Base-by-base conservation (phyloP, 2,797 vertebrate species). In the Nannoperca obscura region DNA sequence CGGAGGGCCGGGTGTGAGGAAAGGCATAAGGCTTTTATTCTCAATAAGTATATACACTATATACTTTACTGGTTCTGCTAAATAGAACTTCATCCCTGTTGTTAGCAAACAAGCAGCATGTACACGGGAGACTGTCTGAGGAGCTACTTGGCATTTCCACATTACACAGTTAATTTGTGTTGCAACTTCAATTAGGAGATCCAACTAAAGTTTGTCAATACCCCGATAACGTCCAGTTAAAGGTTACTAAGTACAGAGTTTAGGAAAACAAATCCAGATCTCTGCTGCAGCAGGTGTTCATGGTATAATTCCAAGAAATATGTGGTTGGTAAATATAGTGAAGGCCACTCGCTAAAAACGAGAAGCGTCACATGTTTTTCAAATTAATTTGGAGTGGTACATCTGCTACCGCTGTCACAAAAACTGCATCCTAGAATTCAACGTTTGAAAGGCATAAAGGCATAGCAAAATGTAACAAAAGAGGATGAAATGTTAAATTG, bases 41-140 rank as follows among this genome's bases (percentile, higher is more conserved):
- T 95, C 92, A 95, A 93, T 93, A 94, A 94, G 93, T 95, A 95
- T 94, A 95, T 95, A 92, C 93, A 94, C 94, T 92, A 90, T 91
- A 74, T 62, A 64, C 79, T 87, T 27, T 27, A 27, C 76, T 74
- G 79, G 80, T 75, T 63, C 71, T 82, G 74, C 83, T 87, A 82
- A 90, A 65, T 85, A 74, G 89, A 90, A 89, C 91, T 89, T 88
- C 86, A 85, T 76, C 72, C 79, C 42, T 77, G 83, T 82, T 87
- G 88, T 89, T 88, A 71, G 71, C 86, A 92, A 92, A 89, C 92
- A 91, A 84, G 85, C 85, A 32, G 83, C 85, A 77, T 64, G 69
- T 67, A 57, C 82, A 82, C 62, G 0, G 71, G 82, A 84, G 85
- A 71, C 40, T 54, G 75, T 83, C 64, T 76, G 53, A 34, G 69